Evolutionary conservation across 2,888 invertebrate genomes (phyloP).

Genomic region (Mechanitis mazaeus): DNA sequence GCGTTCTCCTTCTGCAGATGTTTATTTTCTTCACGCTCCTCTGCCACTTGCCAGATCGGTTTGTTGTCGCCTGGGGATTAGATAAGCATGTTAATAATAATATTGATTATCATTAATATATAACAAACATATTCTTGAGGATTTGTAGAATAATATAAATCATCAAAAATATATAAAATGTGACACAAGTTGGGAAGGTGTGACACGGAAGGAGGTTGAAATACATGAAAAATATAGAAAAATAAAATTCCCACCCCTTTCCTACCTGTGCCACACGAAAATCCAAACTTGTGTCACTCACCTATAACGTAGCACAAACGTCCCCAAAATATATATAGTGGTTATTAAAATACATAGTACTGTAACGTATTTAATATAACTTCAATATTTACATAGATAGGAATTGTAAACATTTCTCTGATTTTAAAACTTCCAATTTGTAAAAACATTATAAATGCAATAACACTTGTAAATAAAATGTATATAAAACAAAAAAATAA

Average conservation of each 20-base stretch:
- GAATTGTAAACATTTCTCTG: too few relatives aligned
- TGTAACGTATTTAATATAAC: too few relatives aligned
- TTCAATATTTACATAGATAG: too few relatives aligned
- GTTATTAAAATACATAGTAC: too few relatives aligned
- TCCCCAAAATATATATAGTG: neutral
- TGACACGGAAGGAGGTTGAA: conserved; percentile 59
- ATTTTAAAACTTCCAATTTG: too few relatives aligned
- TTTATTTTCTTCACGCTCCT: conserved; percentile 98
- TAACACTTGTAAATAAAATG: too few relatives aligned
- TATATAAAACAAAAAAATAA: neutral
- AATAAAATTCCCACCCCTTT: conserved; percentile 47
- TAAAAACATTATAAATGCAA: too few relatives aligned
- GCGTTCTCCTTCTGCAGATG: conserved; percentile 90
- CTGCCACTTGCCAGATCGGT: conserved; percentile 98
- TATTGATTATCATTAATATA: conserved; percentile 14
- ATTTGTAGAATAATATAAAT: conserved; percentile 24
- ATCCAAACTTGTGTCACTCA: conserved; percentile 77
- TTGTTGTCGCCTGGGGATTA: conserved; percentile 88
- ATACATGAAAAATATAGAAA: conserved; percentile 20
- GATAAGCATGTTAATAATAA: conserved; percentile 17
- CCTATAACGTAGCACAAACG: conserved; percentile 46
- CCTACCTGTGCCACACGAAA: conserved; percentile 73
- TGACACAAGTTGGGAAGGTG: conserved; percentile 78
- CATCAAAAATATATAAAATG: conserved; percentile 41
- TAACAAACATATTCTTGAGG: conserved; percentile 11